Conservation (phyloP, 1,140 invertebrate species). For the Drosophila bocqueti region DNA sequence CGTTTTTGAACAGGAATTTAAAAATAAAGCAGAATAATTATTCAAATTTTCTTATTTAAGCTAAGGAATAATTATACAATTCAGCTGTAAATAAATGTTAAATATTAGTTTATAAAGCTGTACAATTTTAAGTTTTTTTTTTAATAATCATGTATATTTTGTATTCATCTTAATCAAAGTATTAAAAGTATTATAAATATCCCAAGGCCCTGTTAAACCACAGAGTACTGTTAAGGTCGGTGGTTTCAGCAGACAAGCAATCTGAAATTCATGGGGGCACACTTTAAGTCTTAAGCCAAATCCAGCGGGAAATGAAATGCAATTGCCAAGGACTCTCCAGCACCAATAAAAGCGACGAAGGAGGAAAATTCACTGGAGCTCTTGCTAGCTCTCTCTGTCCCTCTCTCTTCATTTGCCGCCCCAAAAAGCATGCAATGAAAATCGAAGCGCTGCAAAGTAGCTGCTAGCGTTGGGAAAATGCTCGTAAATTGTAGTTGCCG, state of each 20-base stretch:
- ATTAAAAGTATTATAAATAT: neutral
- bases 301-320: conserved; percentile 40
- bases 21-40: neutral
- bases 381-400: neutral
- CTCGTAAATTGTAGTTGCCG: conserved; percentile 49
- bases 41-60: neutral
- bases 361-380: conserved; percentile 12
- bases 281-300: conserved; percentile 37
- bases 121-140: no score
- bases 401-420: conserved; percentile 35
- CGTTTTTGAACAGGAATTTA: neutral
- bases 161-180: neutral
- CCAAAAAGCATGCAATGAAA: conserved; percentile 60
- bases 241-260: conserved; percentile 6
- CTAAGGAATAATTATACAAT: neutral
- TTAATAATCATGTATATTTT: no score
- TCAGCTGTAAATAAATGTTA: no score
- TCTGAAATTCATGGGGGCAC: conserved; percentile 23
- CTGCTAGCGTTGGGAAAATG: conserved; percentile 26
- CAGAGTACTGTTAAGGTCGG: neutral
- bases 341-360: conserved; percentile 7
- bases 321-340: conserved; percentile 36
- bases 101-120: no score
- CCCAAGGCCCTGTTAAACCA: neutral
- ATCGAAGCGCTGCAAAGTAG: conserved; percentile 22